A percentile compares a stretch with the other conserved stretches of the same genome.
These are phyloP conservation scores for Pseudomyrmex gracilis DNA, from an alignment of 1,140 invertebrate genomes.

Conservation along the genomic window DNA sequence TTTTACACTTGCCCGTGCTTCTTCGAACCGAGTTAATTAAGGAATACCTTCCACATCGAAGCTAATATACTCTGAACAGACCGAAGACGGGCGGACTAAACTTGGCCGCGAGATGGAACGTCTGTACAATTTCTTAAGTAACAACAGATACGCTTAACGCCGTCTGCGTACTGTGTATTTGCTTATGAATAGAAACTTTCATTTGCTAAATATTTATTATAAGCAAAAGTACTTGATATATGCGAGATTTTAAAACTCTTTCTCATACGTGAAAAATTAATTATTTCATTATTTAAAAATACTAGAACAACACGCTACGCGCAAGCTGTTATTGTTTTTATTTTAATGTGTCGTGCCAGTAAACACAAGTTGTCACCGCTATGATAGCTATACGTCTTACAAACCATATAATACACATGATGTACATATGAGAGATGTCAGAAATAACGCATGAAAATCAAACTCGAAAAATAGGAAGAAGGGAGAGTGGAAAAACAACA, in stretches of 20 bases:
- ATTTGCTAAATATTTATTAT: constrained; percentile 16
- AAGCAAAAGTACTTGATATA: background rate
- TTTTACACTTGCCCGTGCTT: constrained; percentile 21
- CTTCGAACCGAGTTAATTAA: constrained; percentile 73
- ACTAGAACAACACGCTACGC: too few species aligned
- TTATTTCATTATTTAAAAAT: background rate
- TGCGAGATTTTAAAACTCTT: background rate
- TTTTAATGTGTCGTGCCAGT: too few species aligned
- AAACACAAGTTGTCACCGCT: too few species aligned
- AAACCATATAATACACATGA: too few species aligned
- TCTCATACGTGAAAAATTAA: background rate
- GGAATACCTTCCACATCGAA: constrained; percentile 73
- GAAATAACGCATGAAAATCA: too few species aligned
- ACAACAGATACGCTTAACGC: constrained; percentile 44
- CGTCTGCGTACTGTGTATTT: background rate
- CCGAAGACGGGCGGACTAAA: constrained; percentile 39
- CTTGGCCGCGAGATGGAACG: background rate
- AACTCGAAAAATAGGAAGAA: too few species aligned
- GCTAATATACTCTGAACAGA: constrained; percentile 64
- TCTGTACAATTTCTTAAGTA: constrained; percentile 50
- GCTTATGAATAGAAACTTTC: background rate
- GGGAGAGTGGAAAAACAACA: too few species aligned
- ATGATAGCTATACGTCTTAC: too few species aligned
- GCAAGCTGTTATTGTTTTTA: too few species aligned
- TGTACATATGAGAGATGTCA: too few species aligned